Evolutionary conservation across 2,113 vertebrate species (phyloP).

Genomic region (Apistogramma diplotaenia): DNA sequence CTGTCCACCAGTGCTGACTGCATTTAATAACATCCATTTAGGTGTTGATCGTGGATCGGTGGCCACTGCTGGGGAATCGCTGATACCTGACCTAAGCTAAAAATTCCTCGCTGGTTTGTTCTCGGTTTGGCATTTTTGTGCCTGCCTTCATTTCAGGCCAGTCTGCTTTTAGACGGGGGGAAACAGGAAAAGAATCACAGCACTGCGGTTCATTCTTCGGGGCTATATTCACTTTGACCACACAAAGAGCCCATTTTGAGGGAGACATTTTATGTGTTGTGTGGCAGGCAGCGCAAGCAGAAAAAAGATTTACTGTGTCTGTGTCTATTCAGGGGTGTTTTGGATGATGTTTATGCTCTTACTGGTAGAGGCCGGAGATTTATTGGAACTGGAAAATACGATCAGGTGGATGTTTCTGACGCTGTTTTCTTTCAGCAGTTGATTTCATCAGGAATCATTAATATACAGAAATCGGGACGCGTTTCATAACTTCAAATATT

Average conservation of each 20-base stretch:
- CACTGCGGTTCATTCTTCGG: conserved; percentile 71
- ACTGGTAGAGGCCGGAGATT: conserved; percentile 41
- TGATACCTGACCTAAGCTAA: conserved; percentile 55
- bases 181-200: conserved; percentile 76
- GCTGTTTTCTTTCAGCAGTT: neutral
- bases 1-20: neutral
- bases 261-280: conserved; percentile 72
- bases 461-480: neutral
- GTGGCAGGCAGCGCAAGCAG: conserved; percentile 51
- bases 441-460: neutral
- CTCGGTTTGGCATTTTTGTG: conserved; percentile 50
- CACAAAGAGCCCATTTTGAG: conserved; percentile 75
- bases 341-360: conserved; percentile 55
- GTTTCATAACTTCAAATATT: neutral
- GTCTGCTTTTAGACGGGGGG: conserved; percentile 69
- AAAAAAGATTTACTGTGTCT: conserved; percentile 71
- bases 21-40: conserved; percentile 1
- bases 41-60: neutral
- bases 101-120: conserved; percentile 55
- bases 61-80: neutral
- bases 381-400: conserved; percentile 27
- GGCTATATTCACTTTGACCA: conserved; percentile 73
- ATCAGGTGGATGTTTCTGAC: conserved; percentile 19
- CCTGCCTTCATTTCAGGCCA: conserved; percentile 49
- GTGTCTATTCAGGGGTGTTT: conserved; percentile 58